Evolutionary conservation across 2,113 vertebrate genomes (phyloP), one percentile per base, ranked within the genome.

Genomic region (Naja naja): DNA sequence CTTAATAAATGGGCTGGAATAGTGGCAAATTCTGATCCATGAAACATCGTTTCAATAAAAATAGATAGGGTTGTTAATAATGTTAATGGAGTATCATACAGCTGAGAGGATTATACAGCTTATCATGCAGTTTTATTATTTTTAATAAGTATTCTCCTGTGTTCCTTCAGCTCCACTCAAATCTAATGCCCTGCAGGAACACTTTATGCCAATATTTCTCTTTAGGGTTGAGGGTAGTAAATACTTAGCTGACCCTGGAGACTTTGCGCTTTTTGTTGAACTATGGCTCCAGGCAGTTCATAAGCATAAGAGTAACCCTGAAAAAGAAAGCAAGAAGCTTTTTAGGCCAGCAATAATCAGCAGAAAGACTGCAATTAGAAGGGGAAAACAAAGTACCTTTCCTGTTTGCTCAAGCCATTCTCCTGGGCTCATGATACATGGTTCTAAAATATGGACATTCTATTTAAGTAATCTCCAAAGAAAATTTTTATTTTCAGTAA

Each of bases 11-110:
- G 97, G 96, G 94, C 94, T 97, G 96, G 97, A 97, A 97, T 95
- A 97, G 96, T 96, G 95, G 98, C 98, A 98, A 98, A 98, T 97
- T 98, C 97, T 96, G 97, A 97, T 96, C 95, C 94, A 54, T 96
- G 96, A 96, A 98, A 95, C 97, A 98, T 98, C 97, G 98, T 98
- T 98, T 98, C 98, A 98, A 98, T 98, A 98, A 97, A 97, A 97
- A 91, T 96, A 97, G 97, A 97, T 97, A 97, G 97, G 97, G 97
- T 97, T 98, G 97, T 98, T 98, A 98, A 98, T 98, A 98, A 98
- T 96, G 58, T 97, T 98, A 98, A 98, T 98, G 97, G 96, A 98
- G 95, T 96, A 96, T 96, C 92, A 95, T 20, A 0, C 30, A 4
- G 86, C 88, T 85, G 54, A 93, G 88, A 64, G 56, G 81, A 55